Evolutionary conservation across 2,797 vertebrate genomes (phyloP).

Genomic region (Phalanger gymnotis): DNA sequence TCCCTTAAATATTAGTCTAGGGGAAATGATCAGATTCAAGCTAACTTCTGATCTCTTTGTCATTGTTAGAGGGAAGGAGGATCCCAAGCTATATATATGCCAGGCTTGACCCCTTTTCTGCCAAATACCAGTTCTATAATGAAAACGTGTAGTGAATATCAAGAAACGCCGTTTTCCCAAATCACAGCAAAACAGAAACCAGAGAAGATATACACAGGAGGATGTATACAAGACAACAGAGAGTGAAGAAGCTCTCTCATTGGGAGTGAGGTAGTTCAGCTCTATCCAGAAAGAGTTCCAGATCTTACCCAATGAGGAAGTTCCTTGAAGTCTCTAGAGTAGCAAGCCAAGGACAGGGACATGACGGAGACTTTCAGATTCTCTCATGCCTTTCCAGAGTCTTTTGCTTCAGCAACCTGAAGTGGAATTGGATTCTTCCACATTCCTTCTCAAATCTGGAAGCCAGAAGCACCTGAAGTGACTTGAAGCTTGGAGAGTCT

Average conservation of each 20-base stretch:
- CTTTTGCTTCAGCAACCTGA: background rate
- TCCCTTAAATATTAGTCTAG: background rate
- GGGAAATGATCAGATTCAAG: background rate
- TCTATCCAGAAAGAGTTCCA: background rate
- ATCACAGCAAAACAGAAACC: background rate
- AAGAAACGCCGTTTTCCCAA: background rate
- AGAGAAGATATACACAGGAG: background rate
- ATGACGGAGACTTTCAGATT: background rate
- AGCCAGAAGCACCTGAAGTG: background rate
- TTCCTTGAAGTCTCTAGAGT: background rate
- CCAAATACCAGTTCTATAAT: too few relatives aligned
- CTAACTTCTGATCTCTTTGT: too few relatives aligned
- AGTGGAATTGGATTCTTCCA: background rate
- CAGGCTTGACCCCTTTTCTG: too few relatives aligned
- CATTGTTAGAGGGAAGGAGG: too few relatives aligned
- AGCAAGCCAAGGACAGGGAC: background rate
- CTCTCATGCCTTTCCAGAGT: background rate
- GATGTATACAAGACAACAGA: background rate
- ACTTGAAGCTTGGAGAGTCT: background rate
- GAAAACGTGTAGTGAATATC: too few relatives aligned
- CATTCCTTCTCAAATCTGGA: background rate
- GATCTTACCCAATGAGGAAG: background rate
- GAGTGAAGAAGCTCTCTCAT: background rate
- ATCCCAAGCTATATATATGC: too few relatives aligned
- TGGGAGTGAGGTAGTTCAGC: background rate